A percentile compares a stretch with the other conserved stretches of the same genome.
These are phyloP conservation scores for Euplagia quadripunctaria DNA, from an alignment of 2,888 invertebrate species.

Conservation along the genomic window DNA sequence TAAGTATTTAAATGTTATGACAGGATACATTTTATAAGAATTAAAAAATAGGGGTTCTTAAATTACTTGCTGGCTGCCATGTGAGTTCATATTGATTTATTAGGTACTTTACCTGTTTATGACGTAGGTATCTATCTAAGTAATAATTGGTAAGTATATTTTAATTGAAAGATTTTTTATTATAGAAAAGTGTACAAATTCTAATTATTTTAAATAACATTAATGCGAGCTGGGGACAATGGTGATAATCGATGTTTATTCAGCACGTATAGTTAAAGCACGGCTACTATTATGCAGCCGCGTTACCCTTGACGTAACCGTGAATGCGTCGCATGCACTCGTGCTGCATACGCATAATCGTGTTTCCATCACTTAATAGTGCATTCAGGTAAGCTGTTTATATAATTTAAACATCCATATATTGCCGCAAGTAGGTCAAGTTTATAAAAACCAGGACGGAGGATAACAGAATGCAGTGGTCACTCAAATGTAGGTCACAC, in stretches of 20 bases:
- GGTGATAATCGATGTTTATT: conserved; percentile 19
- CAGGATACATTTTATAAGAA: not conserved
- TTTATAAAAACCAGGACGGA: conserved; percentile 82
- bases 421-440: conserved; percentile 78
- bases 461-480: conserved; percentile 82
- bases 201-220: no score
- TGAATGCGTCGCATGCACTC: conserved; percentile 59
- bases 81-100: not conserved
- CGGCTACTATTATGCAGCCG: conserved; percentile 42
- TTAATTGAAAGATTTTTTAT: no score
- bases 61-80: not conserved
- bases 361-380: conserved; percentile 63
- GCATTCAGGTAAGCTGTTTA: conserved; percentile 66
- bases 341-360: conserved; percentile 61
- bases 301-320: conserved; percentile 65
- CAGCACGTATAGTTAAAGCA: conserved; percentile 25
- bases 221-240: not conserved
- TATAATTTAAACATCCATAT: conserved; percentile 70
- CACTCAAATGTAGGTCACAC: conserved; percentile 72
- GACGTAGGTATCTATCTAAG: not conserved
- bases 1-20: not conserved
- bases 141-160: not conserved
- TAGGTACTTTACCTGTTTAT: not conserved
- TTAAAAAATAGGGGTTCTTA: not conserved
- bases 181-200: no score